Base-by-base conservation (phyloP, 2,888 invertebrate genomes). In the Orthosia gracilis region DNA sequence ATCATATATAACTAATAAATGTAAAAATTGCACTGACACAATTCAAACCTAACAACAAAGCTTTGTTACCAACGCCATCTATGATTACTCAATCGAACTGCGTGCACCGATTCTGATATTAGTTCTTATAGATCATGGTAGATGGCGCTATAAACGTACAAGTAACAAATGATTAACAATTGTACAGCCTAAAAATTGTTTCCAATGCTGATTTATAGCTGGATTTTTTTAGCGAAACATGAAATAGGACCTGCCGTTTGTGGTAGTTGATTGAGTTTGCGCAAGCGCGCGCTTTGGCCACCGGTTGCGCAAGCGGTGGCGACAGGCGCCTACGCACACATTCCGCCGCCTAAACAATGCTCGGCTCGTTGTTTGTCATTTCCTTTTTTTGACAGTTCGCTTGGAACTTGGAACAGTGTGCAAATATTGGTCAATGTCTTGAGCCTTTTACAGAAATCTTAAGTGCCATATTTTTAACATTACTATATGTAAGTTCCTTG, bases 291-390 rank as follows among this genome's bases (percentile, higher is more conserved):
- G 85, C 77, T 83, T 85, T 78, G 78, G 82, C 78, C 61, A 69
- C 73, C 12, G 52, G 82, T 92, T 91, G 89, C 88, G 88, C 89
- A 92, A 92, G 87, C 74, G 73, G 73, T 73, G 87, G 88, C 86
- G 89, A 90, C 91, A 91, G 88, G 83, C 92, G 83, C 92, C 93
- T 92, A 93, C 92, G 91, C 91, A 84, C 80, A 82, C 90, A 91
- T 92, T 91, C 90, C 89, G 67, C 72, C 74, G 74, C 49, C 49
- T 64, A 31, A 81, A 76, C 69, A 86, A 87, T 87, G 76, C 79
- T 74, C 26, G 55, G n/a, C 52, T 62, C 21, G 47, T 67, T 64
- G 65, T 78, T 65, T 66, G 68, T 70, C 55, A 77, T 77, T 80
- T 65, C 49, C 61, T 67, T 78, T 84, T 81, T 85, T 85, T 73